Evolutionary conservation across 2,113 vertebrate genomes (phyloP), one percentile per base, ranked within the genome.

Genomic region (Lontra canadensis): DNA sequence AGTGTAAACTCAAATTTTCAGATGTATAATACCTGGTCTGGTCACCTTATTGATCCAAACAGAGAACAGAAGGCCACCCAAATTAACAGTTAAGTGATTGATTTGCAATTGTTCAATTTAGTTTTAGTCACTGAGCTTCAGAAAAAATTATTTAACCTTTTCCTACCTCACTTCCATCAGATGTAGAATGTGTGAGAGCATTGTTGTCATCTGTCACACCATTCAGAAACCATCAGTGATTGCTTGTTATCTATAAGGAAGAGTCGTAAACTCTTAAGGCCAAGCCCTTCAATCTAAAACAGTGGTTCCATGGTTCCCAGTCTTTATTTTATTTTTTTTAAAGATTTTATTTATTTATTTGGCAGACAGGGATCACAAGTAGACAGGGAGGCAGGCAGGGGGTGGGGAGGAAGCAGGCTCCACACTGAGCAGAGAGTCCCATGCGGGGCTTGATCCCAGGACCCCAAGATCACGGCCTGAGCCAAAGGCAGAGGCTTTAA

Each of bases 1-100:
- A 81, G 18, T 57, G 34, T 86, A 78, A 93, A 86, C n/a, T 92
- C 92, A 90, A n/a, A 90, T 89, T 74, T 47, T 89, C 63, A 59
- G 44, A 57, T 90, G 31, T 90, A 39, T 95, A 88, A 83, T 92
- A 49, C 55, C 17, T 79, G 86, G 4, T 92, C 69, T 95, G 57
- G 12, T 95, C 12, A 42, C 10, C 84, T 89, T 55, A 71, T 1
- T 80, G 26, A 90, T 87, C 18, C 76, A 89, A 73, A 82, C 13
- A 78, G 44, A 95, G 63, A 82, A 52, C 29, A 57, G 10, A 61
- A 34, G 83, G 26, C 34, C 63, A 39, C 44, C 26, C 74, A 87
- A 47, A 44, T 57, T 83, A 57, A 57, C 34, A 87, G 36, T 21
- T 36, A n/a, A 90, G 49, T 88, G 84, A 86, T 17, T 92, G 69